A percentile compares a stretch with the other conserved stretches of the same genome.
Conservation (phyloP, 2,888 invertebrate species). For the Cordylochernes scorpioides region DNA sequence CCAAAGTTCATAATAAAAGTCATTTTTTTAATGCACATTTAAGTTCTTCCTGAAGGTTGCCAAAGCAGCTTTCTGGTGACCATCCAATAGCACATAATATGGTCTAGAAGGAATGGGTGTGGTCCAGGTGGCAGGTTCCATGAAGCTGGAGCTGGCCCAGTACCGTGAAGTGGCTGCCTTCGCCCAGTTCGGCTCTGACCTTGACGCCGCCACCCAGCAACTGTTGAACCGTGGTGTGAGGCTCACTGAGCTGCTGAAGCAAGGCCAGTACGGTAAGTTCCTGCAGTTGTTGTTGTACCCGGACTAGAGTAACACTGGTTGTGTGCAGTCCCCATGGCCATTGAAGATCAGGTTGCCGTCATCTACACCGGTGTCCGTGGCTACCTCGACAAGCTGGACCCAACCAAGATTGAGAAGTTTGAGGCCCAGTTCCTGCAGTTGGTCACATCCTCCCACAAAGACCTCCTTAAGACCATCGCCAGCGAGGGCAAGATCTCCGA, state of each 20-base stretch:
- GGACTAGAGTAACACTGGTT: no score
- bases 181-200: constrained; percentile 96
- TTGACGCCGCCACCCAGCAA: constrained; percentile 95
- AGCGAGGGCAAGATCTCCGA: constrained; percentile 79
- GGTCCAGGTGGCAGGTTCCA: constrained; percentile 96
- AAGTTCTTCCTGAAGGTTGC: no score
- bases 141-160: constrained; percentile 98
- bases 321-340: constrained; percentile 73
- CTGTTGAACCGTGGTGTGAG: constrained; percentile 90
- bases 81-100: no score
- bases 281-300: no score
- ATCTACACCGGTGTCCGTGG: constrained; percentile 98
- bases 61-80: no score
- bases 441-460: constrained; percentile 58
- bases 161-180: constrained; percentile 99
- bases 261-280: constrained; percentile 95
- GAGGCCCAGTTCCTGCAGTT: constrained; percentile 88
- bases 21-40: no score
- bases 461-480: constrained; percentile 56
- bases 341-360: constrained; percentile 94
- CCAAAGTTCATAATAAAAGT: no score
- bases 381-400: constrained; percentile 93
- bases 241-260: constrained; percentile 88
- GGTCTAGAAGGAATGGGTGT: no score
- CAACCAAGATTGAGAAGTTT: constrained; percentile 82